Conservation (phyloP, 1,140 invertebrate species). For the Sinonovacula constricta region DNA sequence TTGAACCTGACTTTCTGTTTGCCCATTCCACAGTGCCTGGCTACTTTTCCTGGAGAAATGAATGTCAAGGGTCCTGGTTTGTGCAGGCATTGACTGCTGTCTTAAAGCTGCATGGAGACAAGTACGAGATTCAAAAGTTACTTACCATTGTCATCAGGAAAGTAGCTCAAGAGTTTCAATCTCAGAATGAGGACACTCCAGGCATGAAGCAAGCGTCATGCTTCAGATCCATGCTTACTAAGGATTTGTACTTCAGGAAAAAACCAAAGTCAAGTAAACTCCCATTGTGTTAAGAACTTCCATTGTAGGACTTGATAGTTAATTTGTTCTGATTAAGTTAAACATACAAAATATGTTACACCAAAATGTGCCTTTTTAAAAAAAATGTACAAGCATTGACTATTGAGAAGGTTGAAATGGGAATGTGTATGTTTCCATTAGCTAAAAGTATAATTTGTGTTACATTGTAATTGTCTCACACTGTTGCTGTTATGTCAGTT, state of each 20-base stretch:
- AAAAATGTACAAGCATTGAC: too few species aligned
- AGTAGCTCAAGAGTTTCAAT: constrained; percentile 93
- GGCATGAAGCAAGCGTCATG: constrained; percentile 96
- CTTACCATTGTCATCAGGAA: constrained; percentile 92
- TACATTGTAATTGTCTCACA: too few species aligned
- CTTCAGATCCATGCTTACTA: constrained; percentile 93
- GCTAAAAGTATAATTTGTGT: too few species aligned
- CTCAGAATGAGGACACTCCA: constrained; percentile 90
- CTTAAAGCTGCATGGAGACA: constrained; percentile 82
- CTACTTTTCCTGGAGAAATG: constrained; percentile 96
- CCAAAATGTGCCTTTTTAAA: too few species aligned
- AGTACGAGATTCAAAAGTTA: constrained; percentile 90
- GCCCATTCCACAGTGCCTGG: constrained; percentile 94
- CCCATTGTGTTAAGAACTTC: too few species aligned
- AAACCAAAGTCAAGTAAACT: too few species aligned
- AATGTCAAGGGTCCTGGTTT: constrained; percentile 92
- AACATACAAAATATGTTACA: too few species aligned
- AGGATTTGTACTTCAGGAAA: constrained; percentile 83
- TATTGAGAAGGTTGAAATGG: too few species aligned
- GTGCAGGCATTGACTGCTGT: constrained; percentile 93
- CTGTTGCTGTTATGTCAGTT: too few species aligned
- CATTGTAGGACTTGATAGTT: too few species aligned
- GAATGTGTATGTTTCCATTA: too few species aligned
- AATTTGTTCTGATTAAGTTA: too few species aligned
- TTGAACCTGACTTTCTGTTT: constrained; percentile 97